phyloP scores from a whole-genome alignment of 1,140 invertebrate genomes.

The Aporrectodea caliginosa region DNA sequence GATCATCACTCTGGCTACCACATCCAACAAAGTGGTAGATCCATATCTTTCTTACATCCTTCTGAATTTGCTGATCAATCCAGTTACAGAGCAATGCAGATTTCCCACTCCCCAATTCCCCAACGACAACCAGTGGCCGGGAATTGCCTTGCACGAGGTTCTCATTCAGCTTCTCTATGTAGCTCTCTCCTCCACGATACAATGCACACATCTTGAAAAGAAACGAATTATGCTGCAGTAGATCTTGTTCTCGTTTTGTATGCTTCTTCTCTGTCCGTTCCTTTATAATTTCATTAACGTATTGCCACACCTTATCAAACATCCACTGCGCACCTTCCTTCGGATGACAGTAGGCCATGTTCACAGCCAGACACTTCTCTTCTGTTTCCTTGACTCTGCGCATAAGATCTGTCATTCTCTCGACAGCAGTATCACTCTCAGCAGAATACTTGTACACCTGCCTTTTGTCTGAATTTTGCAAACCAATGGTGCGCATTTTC shows the following conservation, averaged over 20 bases:
- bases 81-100: slow-evolving; percentile 40
- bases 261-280: slow-evolving; percentile 14
- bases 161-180: slow-evolving; percentile 30
- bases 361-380: slow-evolving; percentile 39
- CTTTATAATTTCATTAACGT: slow-evolving; percentile 39
- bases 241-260: slow-evolving; percentile 24
- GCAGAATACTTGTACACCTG: slow-evolving; percentile 40
- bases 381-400: slow-evolving; percentile 34
- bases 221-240: slow-evolving; percentile 41
- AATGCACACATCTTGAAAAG: slow-evolving; percentile 34
- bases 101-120: slow-evolving; percentile 40
- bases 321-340: slow-evolving; percentile 45
- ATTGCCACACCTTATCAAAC: slow-evolving; percentile 43
- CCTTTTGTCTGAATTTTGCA: slow-evolving; percentile 38
- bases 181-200: slow-evolving; percentile 35
- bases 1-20: neutral
- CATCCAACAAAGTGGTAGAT: neutral
- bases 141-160: slow-evolving; percentile 29
- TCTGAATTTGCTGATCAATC: slow-evolving; percentile 24
- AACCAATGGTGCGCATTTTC: slow-evolving; percentile 30
- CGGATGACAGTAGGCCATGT: slow-evolving; percentile 42
- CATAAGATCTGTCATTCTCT: slow-evolving; percentile 40
- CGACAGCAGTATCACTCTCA: slow-evolving; percentile 38
- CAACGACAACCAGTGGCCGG: slow-evolving; percentile 35
- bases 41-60: neutral